Evolutionary conservation across 2,113 vertebrate species (phyloP), one percentile per base, ranked within the genome.

Genomic region (Vicugna pacos): DNA sequence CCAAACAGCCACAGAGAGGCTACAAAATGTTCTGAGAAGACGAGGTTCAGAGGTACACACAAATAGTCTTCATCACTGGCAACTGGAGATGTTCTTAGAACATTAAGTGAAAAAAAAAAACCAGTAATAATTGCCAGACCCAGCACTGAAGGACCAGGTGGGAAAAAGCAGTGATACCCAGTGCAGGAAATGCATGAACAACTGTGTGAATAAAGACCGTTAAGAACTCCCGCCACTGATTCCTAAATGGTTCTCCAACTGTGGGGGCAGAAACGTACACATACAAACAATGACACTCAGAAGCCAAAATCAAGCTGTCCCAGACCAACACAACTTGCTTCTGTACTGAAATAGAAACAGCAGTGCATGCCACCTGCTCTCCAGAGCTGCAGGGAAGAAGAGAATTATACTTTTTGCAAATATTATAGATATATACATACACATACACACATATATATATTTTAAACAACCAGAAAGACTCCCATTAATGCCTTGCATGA

Each of bases 401-500:
- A 14, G 28, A 91, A 73, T 14, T 73, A 79, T 8, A 60, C n/a
- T 24, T 85, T 86, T 52, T 86, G 58, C 50, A 81, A 67, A 76
- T 70, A 94, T 58, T 56, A 35, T 54, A 56, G 6, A 35, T 56
- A 56, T 38, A 67, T 77, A 42, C 5, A 89, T 17, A 64, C 5
- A 46, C 12, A 30, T 13, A 38, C 50, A 76, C 15, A 84, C 20
- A 82, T 14, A 42, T 84, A 38, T 15, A 72, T 94, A 91, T 93
- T 88, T 88, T 65, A 93, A 95, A 85, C 42, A 81, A 28, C 13
- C 10, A 79, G 30, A 96, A 87, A 96, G 54, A 94, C 4, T 77
- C 30, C 56, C 3, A 20, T 26, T 48, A 70, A 85, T 62, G 9
- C 6, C 19, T 65, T 28, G n/a, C 35, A 10, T 62, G 56, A 54